Percentiles rank a stretch among this genome's conserved stretches.
Conservation (phyloP, 2,888 invertebrate species). For the Tetragonula carbonaria region DNA sequence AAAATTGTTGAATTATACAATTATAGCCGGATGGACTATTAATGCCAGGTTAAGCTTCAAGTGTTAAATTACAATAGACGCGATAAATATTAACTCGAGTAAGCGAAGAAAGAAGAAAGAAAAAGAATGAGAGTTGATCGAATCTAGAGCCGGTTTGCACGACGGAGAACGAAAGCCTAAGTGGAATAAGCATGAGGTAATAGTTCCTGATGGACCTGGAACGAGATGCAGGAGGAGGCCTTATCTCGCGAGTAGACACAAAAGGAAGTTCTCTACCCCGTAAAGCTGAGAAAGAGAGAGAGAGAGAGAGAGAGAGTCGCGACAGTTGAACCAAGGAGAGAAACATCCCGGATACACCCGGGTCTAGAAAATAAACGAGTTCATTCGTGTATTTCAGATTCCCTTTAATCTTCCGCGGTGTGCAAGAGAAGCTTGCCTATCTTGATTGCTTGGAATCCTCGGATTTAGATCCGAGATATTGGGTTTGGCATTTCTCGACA, state of each 20-base stretch:
- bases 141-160: conserved; percentile 6
- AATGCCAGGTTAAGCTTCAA: too few relatives aligned
- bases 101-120: background rate
- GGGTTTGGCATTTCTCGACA: background rate
- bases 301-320: conserved; percentile 1
- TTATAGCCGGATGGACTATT: too few relatives aligned
- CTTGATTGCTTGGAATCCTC: background rate
- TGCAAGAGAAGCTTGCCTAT: background rate
- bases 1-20: background rate
- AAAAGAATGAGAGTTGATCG: background rate
- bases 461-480: background rate
- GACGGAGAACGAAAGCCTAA: conserved; percentile 21
- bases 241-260: conserved; percentile 36
- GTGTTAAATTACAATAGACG: background rate
- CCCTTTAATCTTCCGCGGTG: conserved; percentile 8
- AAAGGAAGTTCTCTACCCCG: conserved; percentile 28
- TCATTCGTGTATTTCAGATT: conserved; percentile 22
- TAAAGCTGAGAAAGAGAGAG: background rate
- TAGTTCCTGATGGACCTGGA: conserved; percentile 45
- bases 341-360: conserved; percentile 34
- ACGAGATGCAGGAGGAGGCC: conserved; percentile 33
- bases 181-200: conserved; percentile 45
- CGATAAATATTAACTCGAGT: background rate
- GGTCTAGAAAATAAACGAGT: conserved; percentile 28
- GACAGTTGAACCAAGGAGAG: conserved; percentile 11